Evolutionary conservation across 2,888 invertebrate genomes (phyloP), one percentile per base, ranked within the genome.

Genomic region (Ernsta delagoae): DNA sequence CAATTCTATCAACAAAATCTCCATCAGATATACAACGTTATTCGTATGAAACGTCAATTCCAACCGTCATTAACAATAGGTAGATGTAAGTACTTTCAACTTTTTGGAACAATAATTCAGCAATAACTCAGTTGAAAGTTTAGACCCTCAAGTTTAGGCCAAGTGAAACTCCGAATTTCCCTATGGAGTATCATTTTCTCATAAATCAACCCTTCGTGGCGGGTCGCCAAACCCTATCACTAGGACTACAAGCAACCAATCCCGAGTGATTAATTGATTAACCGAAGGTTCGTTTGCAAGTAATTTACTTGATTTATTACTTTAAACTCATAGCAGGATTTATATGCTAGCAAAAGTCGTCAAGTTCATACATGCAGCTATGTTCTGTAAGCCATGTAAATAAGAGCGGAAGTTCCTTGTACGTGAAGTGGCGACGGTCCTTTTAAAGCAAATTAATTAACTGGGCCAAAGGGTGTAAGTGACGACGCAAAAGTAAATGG

Each of bases 261-360:
- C 87, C 85, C 86, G 78, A 78, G 86, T 90, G 92, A 92, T 91
- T 92, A 92, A 92, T 92, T 90, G 88, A 87, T 87, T 89, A 88
- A 87, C 87, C 86, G 85, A 82, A 83, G 85, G 82, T 80, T 81
- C 80, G 79, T 83, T 86, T 81, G 80, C 81, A 79, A 82, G 84
- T 87, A 86, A 92, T 92, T 90, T 89, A 83, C 85, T 86, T 92
- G 89, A 90, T 88, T 89, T 86, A 90, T 88, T 78, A 79, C 81
- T 75, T 70, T 69, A 78, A 69, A 69, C 69, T 69, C 59, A 64
- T 54, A 69, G 69, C 64, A 72, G 75, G 54, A 59, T 62, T 69
- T 69, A 53, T 62, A 59, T 50, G 50, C 36, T 43, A 16, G 77
- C 78, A 73, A 74, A 74, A 73, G 72, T 69, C 70, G 73, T 68